Conservation (phyloP, 2,797 vertebrate genomes). For the Parambassis ranga region DNA sequence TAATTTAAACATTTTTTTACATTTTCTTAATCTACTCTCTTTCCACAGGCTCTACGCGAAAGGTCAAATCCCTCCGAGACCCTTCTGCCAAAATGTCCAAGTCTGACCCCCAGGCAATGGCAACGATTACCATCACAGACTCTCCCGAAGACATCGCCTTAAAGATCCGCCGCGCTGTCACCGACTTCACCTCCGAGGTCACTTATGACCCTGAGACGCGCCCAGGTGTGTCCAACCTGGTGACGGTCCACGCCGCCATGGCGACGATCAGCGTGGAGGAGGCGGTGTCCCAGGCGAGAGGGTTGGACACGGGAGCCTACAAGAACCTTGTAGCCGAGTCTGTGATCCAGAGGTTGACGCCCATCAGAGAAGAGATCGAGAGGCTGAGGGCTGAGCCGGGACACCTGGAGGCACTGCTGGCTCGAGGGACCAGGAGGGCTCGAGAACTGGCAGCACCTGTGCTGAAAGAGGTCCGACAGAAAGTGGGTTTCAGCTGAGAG, state of each 20-base stretch:
- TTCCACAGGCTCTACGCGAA: slow-evolving; percentile 82
- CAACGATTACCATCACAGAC: slow-evolving; percentile 87
- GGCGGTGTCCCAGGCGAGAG: slow-evolving; percentile 76
- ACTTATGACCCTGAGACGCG: slow-evolving; percentile 87
- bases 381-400: slow-evolving; percentile 81
- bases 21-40: neutral
- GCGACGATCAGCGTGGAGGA: slow-evolving; percentile 78
- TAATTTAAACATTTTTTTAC: too few species aligned
- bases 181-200: slow-evolving; percentile 93
- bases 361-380: slow-evolving; percentile 85
- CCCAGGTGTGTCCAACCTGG: slow-evolving; percentile 91
- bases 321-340: slow-evolving; percentile 88
- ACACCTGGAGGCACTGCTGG: slow-evolving; percentile 84
- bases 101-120: slow-evolving; percentile 88
- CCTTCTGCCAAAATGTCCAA: slow-evolving; percentile 95
- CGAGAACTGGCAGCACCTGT: slow-evolving; percentile 84
- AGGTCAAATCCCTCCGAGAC: slow-evolving; percentile 92
- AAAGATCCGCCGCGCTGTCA: slow-evolving; percentile 93
- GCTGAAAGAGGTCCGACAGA: slow-evolving; percentile 82
- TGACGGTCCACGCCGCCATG: slow-evolving; percentile 87
- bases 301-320: slow-evolving; percentile 88
- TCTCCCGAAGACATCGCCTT: slow-evolving; percentile 87
- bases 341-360: slow-evolving; percentile 86
- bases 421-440: slow-evolving; percentile 80
- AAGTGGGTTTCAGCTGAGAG: slow-evolving; percentile 87